Base-by-base conservation (phyloP, 2,113 vertebrate genomes). In the Felis catus region DNA sequence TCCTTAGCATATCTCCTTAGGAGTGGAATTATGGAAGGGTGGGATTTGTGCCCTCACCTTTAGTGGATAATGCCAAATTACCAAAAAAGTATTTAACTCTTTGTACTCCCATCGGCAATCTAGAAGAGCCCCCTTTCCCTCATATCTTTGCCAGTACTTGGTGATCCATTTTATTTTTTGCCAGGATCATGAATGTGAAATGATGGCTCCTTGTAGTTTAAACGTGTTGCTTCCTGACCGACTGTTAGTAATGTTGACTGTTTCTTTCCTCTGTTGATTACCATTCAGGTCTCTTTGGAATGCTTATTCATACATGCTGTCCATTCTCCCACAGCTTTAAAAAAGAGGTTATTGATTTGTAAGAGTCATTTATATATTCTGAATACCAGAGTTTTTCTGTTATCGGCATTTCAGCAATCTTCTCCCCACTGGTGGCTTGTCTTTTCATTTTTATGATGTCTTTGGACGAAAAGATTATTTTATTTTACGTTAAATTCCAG, bases 371-470 rank as follows among this genome's bases (percentile, higher is more conserved):
- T 68, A 39, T 14, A 25, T 83, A 79, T 63, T 94, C 25, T 83
- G n/a, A 31, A 66, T 90, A 39, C 2, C 27, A 70, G 39, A 68
- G 9, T 70, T 66, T 70, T 80, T 81, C 82, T 81, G 29, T 74
- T 48, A 45, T 68, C 13, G 41, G 16, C 15, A 1, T 86, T 94
- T 97, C 48, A 89, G 0, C 73, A 16, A 76, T 80, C 33, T 87
- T 58, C 11, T 89, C 89, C 45, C 51, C 84, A 1, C 8, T 81
- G 16, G 29, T 93, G 45, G 23, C 58, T 97, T 84, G 1, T 29
- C 31, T 92, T 97, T 88, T 66, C n/a, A 78, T 91, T 88, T 95
- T 70, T 70, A 87, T 71, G 7, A 39, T 87, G 21, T 87, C 45
- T 92, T 68, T 81, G 23, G 39, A 27, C 80, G 41, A 70, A 96